Percentiles rank a stretch among this genome's conserved stretches.
Evolutionary conservation across 2,113 vertebrate species (phyloP).

Genomic region (Clarias batrachus): DNA sequence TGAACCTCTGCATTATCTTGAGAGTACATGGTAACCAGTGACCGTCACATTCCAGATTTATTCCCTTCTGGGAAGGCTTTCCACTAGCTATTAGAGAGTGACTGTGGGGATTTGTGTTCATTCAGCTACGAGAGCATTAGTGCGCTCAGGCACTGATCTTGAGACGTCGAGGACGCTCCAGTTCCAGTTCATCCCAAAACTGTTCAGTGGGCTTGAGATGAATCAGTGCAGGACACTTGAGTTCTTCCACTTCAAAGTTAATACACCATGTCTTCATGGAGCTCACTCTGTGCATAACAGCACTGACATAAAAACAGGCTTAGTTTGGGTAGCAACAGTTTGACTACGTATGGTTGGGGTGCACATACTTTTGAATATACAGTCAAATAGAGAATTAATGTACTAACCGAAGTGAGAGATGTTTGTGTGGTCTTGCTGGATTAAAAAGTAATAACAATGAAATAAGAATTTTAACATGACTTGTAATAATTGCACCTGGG

Average conservation of each 20-base stretch:
- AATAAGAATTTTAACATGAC: no score
- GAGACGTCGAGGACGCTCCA: not conserved
- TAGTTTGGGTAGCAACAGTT: not conserved
- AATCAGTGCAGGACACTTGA: not conserved
- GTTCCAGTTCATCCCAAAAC: not conserved
- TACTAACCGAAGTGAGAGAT: not conserved
- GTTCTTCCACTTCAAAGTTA: not conserved
- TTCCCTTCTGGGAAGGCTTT: not conserved
- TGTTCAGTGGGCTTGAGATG: not conserved
- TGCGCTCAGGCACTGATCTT: not conserved
- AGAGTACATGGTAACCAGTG: not conserved
- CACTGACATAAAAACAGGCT: not conserved
- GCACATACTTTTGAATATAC: no score
- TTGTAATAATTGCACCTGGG: not conserved
- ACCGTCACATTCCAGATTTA: not conserved
- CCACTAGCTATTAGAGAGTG: not conserved
- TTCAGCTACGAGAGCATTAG: not conserved
- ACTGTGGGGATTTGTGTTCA: not conserved
- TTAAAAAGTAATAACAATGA: not conserved
- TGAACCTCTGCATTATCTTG: not conserved
- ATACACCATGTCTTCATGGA: not conserved
- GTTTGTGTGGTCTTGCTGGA: not conserved
- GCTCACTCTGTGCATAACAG: not conserved
- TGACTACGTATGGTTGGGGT: not conserved
- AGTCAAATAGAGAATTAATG: not conserved